phyloP scores from a whole-genome alignment of 2,113 vertebrate species.

The Tyrannus savana region DNA sequence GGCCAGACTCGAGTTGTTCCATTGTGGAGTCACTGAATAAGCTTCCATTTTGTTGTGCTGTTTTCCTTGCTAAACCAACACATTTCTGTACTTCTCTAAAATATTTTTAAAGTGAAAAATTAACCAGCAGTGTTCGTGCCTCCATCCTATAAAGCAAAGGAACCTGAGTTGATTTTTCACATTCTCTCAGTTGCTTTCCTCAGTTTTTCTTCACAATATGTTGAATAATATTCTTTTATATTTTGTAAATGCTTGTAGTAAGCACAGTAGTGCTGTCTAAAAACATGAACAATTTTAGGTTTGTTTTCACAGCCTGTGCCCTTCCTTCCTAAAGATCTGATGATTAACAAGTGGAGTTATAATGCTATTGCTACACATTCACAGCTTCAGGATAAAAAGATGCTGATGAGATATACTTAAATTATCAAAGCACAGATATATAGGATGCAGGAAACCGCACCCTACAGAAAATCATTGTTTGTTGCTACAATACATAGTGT shows the following conservation, averaged over 20 bases:
- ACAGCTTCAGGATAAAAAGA: not conserved
- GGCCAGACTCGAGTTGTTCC: not conserved
- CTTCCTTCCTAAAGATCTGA: conserved; percentile 43
- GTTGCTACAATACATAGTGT: conserved; percentile 1
- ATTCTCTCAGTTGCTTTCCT: not conserved
- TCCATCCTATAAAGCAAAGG: not conserved
- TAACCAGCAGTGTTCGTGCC: not conserved
- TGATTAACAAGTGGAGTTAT: not conserved
- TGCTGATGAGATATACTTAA: conserved; percentile 35
- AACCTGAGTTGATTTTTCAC: not conserved
- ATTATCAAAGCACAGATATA: conserved; percentile 41
- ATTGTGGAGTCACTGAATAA: not conserved
- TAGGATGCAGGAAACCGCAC: conserved; percentile 41
- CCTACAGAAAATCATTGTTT: conserved; percentile 25
- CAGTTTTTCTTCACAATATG: not conserved
- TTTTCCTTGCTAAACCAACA: not conserved
- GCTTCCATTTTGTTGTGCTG: not conserved
- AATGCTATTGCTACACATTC: not conserved
- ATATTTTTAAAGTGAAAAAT: not conserved
- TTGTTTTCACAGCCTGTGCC: conserved; percentile 30
- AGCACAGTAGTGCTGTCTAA: not conserved
- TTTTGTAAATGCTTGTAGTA: not conserved
- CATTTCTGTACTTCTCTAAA: not conserved
- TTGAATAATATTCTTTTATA: not conserved
- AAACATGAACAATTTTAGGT: not conserved